phyloP scores from a whole-genome alignment of 2,888 invertebrate genomes.

The Macaria liturata region DNA sequence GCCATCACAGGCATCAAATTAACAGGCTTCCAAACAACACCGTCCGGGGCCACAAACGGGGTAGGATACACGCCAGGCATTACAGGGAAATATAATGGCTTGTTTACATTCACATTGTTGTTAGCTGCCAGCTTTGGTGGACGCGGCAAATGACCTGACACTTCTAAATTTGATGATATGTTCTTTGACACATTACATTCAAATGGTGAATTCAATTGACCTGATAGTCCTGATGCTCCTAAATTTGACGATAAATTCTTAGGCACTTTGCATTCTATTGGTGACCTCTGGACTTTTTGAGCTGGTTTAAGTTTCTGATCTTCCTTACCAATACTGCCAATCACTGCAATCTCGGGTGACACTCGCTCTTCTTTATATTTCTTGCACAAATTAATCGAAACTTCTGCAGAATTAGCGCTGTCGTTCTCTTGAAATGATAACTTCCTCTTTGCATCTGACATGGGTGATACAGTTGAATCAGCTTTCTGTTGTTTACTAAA shows the following conservation, averaged over 20 bases:
- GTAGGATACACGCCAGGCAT: conserved; percentile 49
- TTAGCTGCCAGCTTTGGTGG: background rate
- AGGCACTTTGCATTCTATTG: background rate
- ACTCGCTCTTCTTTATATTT: conserved; percentile 15
- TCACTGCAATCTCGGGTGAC: background rate
- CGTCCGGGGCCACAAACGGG: conserved; percentile 45
- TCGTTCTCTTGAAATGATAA: conserved; percentile 10
- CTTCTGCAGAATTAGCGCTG: conserved; percentile 12
- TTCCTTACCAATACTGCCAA: background rate
- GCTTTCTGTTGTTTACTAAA: conserved; percentile 2
- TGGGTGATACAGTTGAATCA: background rate
- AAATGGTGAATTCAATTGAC: background rate
- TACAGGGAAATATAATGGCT: conserved; percentile 37
- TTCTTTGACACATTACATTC: no score
- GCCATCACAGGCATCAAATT: conserved; percentile 45
- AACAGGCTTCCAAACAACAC: conserved; percentile 58
- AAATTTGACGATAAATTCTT: no score
- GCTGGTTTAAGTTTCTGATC: conserved; percentile 7
- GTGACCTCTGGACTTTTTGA: background rate
- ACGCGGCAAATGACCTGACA: background rate
- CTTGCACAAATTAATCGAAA: conserved; percentile 19
- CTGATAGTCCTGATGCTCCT: no score
- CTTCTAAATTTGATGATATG: no score
- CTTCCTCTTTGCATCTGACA: background rate
- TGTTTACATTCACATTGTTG: conserved; percentile 9